Percentiles rank a stretch among this genome's conserved stretches.
Evolutionary conservation across 2,797 vertebrate genomes (phyloP).

Genomic region (Poeciliopsis turneri): DNA sequence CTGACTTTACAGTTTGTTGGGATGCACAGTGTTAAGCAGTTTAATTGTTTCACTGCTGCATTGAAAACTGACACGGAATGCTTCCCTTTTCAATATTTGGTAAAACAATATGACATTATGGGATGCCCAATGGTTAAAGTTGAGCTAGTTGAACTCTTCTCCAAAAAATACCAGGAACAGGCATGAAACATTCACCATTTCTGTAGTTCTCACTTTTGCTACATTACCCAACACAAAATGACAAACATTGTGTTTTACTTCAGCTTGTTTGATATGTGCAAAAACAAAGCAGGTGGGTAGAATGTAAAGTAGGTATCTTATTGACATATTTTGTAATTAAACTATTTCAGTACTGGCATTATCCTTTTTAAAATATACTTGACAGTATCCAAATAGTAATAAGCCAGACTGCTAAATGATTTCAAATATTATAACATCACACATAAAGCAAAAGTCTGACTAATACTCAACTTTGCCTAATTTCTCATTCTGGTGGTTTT

Average conservation of each 20-base stretch:
- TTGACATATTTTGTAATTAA: not conserved
- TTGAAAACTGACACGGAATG: not conserved
- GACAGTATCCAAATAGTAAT: not conserved
- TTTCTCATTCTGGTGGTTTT: not conserved
- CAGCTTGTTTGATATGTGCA: not conserved
- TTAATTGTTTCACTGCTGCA: not conserved
- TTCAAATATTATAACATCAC: constrained; percentile 12
- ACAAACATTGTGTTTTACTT: not conserved
- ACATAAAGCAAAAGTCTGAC: constrained; percentile 4
- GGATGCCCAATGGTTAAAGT: not conserved
- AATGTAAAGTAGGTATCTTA: not conserved
- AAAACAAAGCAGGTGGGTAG: not conserved
- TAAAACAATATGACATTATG: not conserved
- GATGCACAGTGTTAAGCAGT: not conserved
- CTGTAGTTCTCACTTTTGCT: not conserved
- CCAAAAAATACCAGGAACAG: not conserved
- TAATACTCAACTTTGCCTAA: not conserved
- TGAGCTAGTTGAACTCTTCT: not conserved
- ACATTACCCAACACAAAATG: no score
- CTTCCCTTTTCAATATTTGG: not conserved
- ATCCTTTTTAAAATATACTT: not conserved
- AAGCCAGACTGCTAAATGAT: not conserved
- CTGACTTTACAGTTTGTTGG: not conserved
- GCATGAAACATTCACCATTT: not conserved
- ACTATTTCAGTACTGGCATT: not conserved